Evolutionary conservation across 1,140 invertebrate genomes (phyloP), one percentile per base, ranked within the genome.

Genomic region (Phymastichus coffea): DNA sequence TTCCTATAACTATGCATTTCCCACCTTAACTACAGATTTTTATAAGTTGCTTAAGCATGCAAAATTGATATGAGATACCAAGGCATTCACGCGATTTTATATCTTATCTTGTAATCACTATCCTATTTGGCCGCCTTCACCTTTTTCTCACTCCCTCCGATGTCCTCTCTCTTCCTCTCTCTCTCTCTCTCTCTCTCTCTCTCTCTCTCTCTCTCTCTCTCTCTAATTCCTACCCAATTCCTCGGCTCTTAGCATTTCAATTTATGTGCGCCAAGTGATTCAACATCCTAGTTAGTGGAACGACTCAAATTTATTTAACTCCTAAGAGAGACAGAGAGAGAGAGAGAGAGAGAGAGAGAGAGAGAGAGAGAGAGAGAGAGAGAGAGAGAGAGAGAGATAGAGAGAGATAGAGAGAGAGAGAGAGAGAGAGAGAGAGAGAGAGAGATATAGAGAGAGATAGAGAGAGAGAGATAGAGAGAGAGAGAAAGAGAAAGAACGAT

Each of bases 161-260:
- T 25, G 28, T 9, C 48, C 25, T 23, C 14, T 17, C 37, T 20
- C 33, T 14, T 30, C 20, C 17, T 20, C 38, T 38, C 33, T 49
- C 47, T 63, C 47, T 58, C 66, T 67, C 57, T 67, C 61, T 68
- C 30, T 59, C n/a, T n/a, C n/a, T n/a, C n/a, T n/a, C n/a, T n/a
- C n/a, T n/a, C n/a, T 44, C 56, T 26, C 25, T 53, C 40, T 54
- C 1, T 46, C 1, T 23, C 43, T 25, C 43, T 22, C 65, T 66
- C 56, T 61, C 65, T 48, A 67, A 69, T 69, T 70, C 55, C 64
- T 67, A 61, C 63, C 69, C 67, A 66, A 71, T 69, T 67, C 64
- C 67, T 59, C 35, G 55, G 61, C 65, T 69, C 69, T 71, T 67
- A 67, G 67, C 69, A 68, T 76, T 76, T 76, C 74, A 76, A 76